These are phyloP conservation scores for Lepus americanus DNA, from an alignment of 2,113 vertebrate species.

Conservation along the genomic window DNA sequence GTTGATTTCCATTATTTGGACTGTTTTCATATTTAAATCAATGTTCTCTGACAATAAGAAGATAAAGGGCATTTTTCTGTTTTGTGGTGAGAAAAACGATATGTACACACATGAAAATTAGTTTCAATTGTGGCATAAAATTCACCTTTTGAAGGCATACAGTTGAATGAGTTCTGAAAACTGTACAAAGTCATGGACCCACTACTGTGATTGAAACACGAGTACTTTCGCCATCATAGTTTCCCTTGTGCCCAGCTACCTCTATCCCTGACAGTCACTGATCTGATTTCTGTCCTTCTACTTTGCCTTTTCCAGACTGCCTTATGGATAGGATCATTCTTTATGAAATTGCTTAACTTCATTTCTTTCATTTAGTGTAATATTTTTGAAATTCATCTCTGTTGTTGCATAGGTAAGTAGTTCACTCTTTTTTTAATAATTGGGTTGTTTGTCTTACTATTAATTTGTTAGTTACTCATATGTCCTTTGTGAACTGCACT, in stretches of 20 bases:
- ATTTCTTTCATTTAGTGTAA: neutral
- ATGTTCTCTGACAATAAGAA: neutral
- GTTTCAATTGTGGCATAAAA: neutral
- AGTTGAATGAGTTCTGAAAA: neutral
- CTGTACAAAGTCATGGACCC: no score
- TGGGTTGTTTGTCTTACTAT: neutral
- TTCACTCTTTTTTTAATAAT: neutral
- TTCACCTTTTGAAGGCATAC: neutral
- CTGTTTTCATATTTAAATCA: neutral
- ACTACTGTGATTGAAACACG: neutral
- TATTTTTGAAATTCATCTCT: neutral
- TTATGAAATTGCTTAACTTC: neutral
- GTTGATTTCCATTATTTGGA: neutral
- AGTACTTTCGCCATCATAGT: neutral
- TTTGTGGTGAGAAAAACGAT: neutral
- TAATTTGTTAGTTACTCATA: neutral
- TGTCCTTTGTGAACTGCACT: neutral
- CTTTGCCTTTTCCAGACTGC: neutral
- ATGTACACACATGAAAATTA: neutral
- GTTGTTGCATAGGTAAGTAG: neutral
- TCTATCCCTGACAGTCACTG: neutral
- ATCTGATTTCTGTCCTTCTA: neutral
- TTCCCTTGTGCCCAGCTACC: neutral
- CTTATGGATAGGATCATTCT: neutral
- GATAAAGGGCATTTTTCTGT: neutral